Conservation (phyloP, 2,797 vertebrate species). For the Sebastes paucispinis region DNA sequence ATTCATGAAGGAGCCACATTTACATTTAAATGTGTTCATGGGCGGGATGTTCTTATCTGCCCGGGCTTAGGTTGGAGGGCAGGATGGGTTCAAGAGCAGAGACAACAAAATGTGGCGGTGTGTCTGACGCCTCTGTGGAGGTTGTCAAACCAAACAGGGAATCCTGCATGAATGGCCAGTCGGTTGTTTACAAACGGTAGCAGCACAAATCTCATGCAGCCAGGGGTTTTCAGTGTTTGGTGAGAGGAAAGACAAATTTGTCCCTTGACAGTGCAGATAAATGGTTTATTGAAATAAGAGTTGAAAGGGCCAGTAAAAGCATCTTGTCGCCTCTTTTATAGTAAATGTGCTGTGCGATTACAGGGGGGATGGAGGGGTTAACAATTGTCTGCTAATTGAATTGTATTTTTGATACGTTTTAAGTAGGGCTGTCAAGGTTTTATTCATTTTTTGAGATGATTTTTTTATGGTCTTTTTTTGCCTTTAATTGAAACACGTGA, state of each 20-base stretch:
- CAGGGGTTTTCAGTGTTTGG: constrained; percentile 55
- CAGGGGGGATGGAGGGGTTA: background rate
- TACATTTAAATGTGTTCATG: constrained; percentile 73
- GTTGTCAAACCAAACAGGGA: constrained; percentile 23
- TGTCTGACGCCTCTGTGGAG: constrained; percentile 7
- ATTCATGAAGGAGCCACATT: constrained; percentile 67
- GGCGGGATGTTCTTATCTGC: constrained; percentile 63
- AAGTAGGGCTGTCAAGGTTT: background rate
- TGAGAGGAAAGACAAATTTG: constrained; percentile 59
- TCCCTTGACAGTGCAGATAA: constrained; percentile 53
- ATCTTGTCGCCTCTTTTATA: constrained; percentile 53
- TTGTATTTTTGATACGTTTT: constrained; percentile 47
- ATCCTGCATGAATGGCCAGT: constrained; percentile 9
- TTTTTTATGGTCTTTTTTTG: too few species aligned
- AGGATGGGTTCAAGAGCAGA: constrained; percentile 43
- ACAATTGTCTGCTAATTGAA: constrained; percentile 52
- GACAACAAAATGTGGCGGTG: constrained; percentile 34
- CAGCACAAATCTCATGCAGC: constrained; percentile 42
- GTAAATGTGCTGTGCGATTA: constrained; percentile 49
- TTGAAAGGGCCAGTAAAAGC: constrained; percentile 57
- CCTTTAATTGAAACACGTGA: too few species aligned
- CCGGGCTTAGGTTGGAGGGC: constrained; percentile 41
- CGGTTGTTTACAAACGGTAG: constrained; percentile 32
- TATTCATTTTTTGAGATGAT: too few species aligned
- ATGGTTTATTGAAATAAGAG: constrained; percentile 64